Evolutionary conservation across 2,888 invertebrate species (phyloP), one percentile per base, ranked within the genome.

Genomic region (Boloria euphrosyne): DNA sequence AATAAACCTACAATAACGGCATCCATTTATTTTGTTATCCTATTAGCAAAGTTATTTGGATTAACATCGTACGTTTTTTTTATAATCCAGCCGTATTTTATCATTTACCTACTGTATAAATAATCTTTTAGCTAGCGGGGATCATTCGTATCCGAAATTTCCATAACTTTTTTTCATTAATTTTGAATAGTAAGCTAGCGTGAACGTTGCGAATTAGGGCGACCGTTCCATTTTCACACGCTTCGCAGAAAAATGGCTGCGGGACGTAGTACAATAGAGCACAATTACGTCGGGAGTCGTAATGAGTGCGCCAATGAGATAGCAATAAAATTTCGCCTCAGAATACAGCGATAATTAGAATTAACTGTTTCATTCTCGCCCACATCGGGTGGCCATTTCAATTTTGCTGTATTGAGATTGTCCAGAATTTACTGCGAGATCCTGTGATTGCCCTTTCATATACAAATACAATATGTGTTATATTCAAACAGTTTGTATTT

Each of bases 281-380:
- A 86, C 84, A 90, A 92, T 90, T 90, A 91, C 88, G 80, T 74
- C 69, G 71, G 74, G 71, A 72, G 73, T 71, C 78, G 81, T 90
- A 89, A 91, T 89, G 86, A 90, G 84, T 80, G 81, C 76, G 80
- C 84, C 89, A 90, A 91, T 90, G 90, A 90, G 91, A 89, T 88
- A 85, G 90, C 89, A 83, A 90, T 91, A 91, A 91, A 91, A 90
- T 87, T 87, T 86, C 80, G 85, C 80, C 83, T 78, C 82, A 91
- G 91, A 92, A 91, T 90, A 86, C 85, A 77, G 78, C 78, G 82
- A 83, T 90, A 90, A 91, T 92, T 92, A 90, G 87, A 89, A 92
- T 91, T 90, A 91, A 91, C 90, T 88, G 87, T 90, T 86, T 89
- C 89, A 80, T 85, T 84, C 84, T 83, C 87, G 76, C 89, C 89